phyloP scores from a whole-genome alignment of 2,797 vertebrate genomes.

The Platalea minor region DNA sequence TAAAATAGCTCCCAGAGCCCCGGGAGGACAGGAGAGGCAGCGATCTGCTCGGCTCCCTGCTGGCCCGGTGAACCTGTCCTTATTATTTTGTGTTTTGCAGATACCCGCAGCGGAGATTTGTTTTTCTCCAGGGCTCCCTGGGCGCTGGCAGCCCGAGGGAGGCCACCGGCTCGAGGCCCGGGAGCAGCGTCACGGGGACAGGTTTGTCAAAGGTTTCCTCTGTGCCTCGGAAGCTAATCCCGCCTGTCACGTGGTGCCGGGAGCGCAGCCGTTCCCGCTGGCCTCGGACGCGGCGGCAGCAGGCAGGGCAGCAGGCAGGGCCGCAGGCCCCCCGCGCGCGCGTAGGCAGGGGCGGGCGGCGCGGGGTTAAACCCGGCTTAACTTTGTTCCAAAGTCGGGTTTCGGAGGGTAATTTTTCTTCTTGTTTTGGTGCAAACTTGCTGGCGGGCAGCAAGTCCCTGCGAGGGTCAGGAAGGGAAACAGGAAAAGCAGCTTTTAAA shows the following conservation, averaged over 20 bases:
- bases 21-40: neutral
- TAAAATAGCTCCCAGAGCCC: neutral
- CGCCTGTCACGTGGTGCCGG: neutral
- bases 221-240: slow-evolving; percentile 22
- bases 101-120: accelerated
- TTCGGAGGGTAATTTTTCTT: neutral
- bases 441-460: neutral
- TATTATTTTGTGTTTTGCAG: neutral
- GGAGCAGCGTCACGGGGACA: neutral
- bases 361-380: neutral
- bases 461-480: neutral
- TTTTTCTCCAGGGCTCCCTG: neutral
- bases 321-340: neutral
- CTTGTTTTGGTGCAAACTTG: neutral
- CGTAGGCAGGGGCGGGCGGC: neutral
- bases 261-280: neutral
- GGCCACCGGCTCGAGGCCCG: neutral
- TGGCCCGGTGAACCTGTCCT: neutral
- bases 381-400: accelerated
- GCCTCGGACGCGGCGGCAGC: neutral
- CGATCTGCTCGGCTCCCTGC: neutral
- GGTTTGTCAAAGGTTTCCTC: neutral
- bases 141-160: neutral
- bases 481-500: slow-evolving; percentile 29
- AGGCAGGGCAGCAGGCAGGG: neutral